These are phyloP conservation scores for Linyphia triangularis DNA, from an alignment of 2,888 invertebrate genomes.

Conservation along the genomic window DNA sequence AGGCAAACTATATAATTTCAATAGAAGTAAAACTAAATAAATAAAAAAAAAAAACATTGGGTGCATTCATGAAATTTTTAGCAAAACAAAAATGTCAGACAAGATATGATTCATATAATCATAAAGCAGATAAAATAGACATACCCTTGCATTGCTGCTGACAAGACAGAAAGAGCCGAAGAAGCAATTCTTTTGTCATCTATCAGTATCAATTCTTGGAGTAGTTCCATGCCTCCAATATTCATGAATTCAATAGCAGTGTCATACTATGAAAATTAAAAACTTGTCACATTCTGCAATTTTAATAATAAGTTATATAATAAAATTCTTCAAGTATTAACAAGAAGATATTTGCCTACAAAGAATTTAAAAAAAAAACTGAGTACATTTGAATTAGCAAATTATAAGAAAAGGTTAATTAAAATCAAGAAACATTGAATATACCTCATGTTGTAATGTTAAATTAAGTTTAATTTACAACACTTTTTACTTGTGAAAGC, in stretches of 20 bases:
- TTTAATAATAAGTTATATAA: too few relatives aligned
- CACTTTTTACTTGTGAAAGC: too few relatives aligned
- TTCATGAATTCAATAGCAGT: constrained; percentile 22
- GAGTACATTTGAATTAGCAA: too few relatives aligned
- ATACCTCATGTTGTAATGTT: too few relatives aligned
- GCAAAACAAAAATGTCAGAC: neutral
- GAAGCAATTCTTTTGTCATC: neutral
- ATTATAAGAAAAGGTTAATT: too few relatives aligned
- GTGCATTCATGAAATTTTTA: neutral
- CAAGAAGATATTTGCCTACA: too few relatives aligned
- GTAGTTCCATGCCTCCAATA: constrained; percentile 12
- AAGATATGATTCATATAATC: neutral
- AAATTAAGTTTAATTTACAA: too few relatives aligned
- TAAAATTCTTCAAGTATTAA: too few relatives aligned
- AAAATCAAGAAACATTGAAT: too few relatives aligned
- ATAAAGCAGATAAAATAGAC: neutral
- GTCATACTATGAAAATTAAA: constrained; percentile 13
- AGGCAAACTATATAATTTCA: too few relatives aligned
- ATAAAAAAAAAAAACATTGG: neutral
- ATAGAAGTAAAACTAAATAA: neutral
- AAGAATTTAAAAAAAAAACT: too few relatives aligned
- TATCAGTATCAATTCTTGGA: neutral
- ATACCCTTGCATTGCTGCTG: constrained; percentile 45
- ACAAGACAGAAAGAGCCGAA: constrained; percentile 14
- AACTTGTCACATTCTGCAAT: neutral